A percentile compares a stretch with the other conserved stretches of the same genome.
These are phyloP conservation scores for Tromatobia lineatoria DNA, from an alignment of 2,888 invertebrate species.

Conservation along the genomic window DNA sequence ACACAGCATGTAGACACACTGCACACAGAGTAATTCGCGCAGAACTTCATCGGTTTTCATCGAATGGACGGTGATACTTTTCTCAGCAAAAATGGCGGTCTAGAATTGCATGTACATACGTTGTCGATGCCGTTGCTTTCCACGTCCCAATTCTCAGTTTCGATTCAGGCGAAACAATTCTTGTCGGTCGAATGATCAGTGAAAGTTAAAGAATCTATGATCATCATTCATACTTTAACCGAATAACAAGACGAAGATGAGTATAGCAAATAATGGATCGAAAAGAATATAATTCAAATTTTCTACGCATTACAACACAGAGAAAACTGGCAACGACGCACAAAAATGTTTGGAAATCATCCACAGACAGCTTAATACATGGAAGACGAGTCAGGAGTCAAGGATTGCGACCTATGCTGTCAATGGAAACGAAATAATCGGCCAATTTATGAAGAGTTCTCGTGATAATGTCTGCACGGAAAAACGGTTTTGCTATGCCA, in stretches of 20 bases:
- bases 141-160: neutral
- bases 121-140: neutral
- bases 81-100: constrained; percentile 30
- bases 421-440: too few species aligned
- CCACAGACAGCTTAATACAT: too few species aligned
- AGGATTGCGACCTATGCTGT: too few species aligned
- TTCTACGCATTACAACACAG: neutral
- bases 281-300: neutral
- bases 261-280: constrained; percentile 1
- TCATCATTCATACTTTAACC: constrained; percentile 52
- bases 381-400: too few species aligned
- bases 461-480: too few species aligned
- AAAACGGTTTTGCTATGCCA: too few species aligned
- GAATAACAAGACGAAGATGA: constrained; percentile 36
- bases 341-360: too few species aligned
- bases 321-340: too few species aligned
- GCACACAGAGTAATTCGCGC: constrained; percentile 15
- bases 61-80: constrained; percentile 37
- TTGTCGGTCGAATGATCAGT: constrained; percentile 8
- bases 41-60: constrained; percentile 41
- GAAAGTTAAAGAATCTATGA: too few species aligned
- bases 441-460: too few species aligned
- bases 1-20: neutral
- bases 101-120: neutral
- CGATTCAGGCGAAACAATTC: too few species aligned